Evolutionary conservation across 1,140 invertebrate species (phyloP), one percentile per base, ranked within the genome.

Genomic region (Penaeus vannamei): DNA sequence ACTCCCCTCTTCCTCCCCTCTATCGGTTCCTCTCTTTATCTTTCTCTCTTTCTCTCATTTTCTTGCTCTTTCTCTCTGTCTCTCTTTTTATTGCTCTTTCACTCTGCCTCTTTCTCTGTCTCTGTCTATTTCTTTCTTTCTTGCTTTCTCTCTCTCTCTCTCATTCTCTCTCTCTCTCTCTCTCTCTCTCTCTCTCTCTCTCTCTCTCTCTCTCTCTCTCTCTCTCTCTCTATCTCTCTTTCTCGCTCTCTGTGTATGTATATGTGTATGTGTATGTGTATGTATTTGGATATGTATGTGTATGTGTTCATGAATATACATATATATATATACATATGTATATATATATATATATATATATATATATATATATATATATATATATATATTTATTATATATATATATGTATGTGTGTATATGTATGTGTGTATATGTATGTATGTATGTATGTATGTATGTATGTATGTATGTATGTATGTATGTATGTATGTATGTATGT

Each of bases 391-490:
- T n/a, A n/a, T n/a, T n/a, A 29, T 10, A 20, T 29, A 77, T 10
- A 42, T 77, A 2, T 42, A 42, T 42, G 8, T 42, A 42, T n/a
- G n/a, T n/a, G n/a, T n/a, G n/a, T n/a, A 42, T 26, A 0, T 2
- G 14, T 26, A 19, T 26, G 26, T 36, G 26, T 19, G 0, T 19
- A 77, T 19, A 32, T 42, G 17, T 36, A 42, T 19, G 12, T 8
- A 1, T 19, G 10, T 19, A 10, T 26, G 17, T 26, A 1, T 77
- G 76, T 29, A 12, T 77, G 76, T 77, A 42, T 77, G 76, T 77
- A 42, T 77, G 76, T 77, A 42, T 77, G 76, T 77, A 42, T 77
- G 76, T 77, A 42, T 77, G 76, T 77, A 42, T 77, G 76, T 77
- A 42, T 77, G 76, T 77, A 42, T 77, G 76, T 77, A 42, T 77